Conservation (phyloP, 2,888 invertebrate species). For the Anticlea derivata region DNA sequence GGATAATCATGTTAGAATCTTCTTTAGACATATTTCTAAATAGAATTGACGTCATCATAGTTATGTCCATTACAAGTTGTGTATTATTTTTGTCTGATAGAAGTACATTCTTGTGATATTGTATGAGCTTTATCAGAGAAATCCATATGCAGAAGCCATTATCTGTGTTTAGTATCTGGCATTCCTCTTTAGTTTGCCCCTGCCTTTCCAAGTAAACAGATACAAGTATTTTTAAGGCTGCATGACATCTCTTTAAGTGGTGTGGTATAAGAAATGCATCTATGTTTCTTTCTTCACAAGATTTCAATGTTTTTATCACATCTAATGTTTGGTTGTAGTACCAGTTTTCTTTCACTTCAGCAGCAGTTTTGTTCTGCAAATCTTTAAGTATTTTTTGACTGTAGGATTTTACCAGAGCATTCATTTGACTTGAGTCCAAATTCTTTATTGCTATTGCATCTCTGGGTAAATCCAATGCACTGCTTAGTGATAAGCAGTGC, state of each 20-base stretch:
- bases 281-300: slow-evolving; percentile 48
- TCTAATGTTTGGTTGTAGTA: slow-evolving; percentile 54
- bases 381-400: slow-evolving; percentile 49
- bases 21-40: slow-evolving; percentile 41
- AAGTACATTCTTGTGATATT: slow-evolving; percentile 46
- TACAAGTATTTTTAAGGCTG: slow-evolving; percentile 56
- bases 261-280: slow-evolving; percentile 56
- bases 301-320: slow-evolving; percentile 53
- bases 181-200: slow-evolving; percentile 21
- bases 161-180: slow-evolving; percentile 40
- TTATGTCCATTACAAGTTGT: slow-evolving; percentile 50
- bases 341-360: slow-evolving; percentile 53
- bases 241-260: slow-evolving; percentile 56
- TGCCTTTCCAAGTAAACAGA: slow-evolving; percentile 43
- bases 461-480: slow-evolving; percentile 49
- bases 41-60: slow-evolving; percentile 49
- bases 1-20: slow-evolving; percentile 45
- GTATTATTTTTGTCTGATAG: slow-evolving; percentile 41
- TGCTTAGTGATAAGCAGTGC: slow-evolving; percentile 57
- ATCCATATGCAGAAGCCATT: slow-evolving; percentile 44
- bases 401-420: slow-evolving; percentile 53
- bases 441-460: slow-evolving; percentile 53
- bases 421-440: slow-evolving; percentile 57
- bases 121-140: slow-evolving; percentile 49
- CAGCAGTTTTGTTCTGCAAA: slow-evolving; percentile 37